A percentile compares a stretch with the other conserved stretches of the same genome.
Conservation (phyloP, 1,140 invertebrate genomes). For the Thaumatotibia leucotreta region DNA sequence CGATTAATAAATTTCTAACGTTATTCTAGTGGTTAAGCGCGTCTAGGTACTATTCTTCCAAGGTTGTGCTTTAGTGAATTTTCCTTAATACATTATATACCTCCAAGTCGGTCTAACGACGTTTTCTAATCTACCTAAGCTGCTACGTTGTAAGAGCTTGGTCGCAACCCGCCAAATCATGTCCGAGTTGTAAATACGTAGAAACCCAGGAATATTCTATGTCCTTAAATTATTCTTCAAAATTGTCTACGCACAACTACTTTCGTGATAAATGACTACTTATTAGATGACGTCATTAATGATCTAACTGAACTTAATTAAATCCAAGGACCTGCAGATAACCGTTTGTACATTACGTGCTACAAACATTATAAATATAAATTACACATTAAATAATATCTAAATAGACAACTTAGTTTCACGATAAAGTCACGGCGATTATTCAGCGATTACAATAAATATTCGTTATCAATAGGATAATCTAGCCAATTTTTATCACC, state of each 20-base stretch:
- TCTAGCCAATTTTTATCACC: no score
- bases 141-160: constrained; percentile 24
- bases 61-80: constrained; percentile 75
- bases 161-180: constrained; percentile 43
- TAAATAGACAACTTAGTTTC: no score
- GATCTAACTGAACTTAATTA: background rate
- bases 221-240: constrained; percentile 41
- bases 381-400: background rate
- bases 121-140: constrained; percentile 30
- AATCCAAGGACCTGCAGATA: background rate
- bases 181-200: constrained; percentile 47
- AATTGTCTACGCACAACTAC: constrained; percentile 70
- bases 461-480: no score
- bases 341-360: background rate
- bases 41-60: constrained; percentile 74
- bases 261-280: constrained; percentile 46
- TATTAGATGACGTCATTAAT: background rate
- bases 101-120: constrained; percentile 44
- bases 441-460: no score
- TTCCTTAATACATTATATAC: constrained; percentile 46
- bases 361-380: background rate
- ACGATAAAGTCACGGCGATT: no score
- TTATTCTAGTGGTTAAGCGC: constrained; percentile 66
- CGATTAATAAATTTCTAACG: constrained; percentile 63
- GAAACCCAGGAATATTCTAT: constrained; percentile 22